A percentile compares a stretch with the other conserved stretches of the same genome.
Conservation (phyloP, 1,140 invertebrate species). For the Fragariocoptes setiger region DNA sequence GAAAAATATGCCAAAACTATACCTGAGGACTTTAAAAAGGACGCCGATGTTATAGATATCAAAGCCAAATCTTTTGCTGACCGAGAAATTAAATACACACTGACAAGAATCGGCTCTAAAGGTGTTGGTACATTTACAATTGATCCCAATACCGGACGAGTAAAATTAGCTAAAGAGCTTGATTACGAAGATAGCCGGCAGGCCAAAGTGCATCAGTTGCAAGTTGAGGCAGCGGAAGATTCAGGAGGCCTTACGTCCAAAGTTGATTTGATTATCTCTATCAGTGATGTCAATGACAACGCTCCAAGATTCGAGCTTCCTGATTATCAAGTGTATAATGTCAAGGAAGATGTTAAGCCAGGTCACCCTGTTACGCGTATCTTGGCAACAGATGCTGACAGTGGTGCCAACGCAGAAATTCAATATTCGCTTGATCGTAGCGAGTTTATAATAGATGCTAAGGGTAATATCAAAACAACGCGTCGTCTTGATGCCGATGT, state of each 20-base stretch:
- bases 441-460: constrained; percentile 64
- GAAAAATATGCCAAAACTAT: constrained; percentile 69
- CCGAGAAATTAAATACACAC: constrained; percentile 63
- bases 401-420: constrained; percentile 66
- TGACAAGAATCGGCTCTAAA: constrained; percentile 69
- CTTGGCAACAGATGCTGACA: constrained; percentile 66
- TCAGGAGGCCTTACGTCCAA: constrained; percentile 77
- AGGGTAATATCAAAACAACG: constrained; percentile 62
- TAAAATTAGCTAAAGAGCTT: constrained; percentile 68
- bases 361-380: constrained; percentile 39
- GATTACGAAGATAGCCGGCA: constrained; percentile 75
- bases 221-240: constrained; percentile 74
- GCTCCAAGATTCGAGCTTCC: constrained; percentile 73
- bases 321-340: constrained; percentile 75
- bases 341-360: constrained; percentile 64
- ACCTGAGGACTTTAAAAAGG: constrained; percentile 76
- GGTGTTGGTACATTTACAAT: constrained; percentile 81
- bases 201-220: constrained; percentile 59
- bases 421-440: constrained; percentile 67
- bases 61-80: constrained; percentile 85
- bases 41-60: constrained; percentile 77
- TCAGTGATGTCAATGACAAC: constrained; percentile 60
- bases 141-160: constrained; percentile 62
- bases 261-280: constrained; percentile 28
- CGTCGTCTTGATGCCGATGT: constrained; percentile 75